A percentile compares a stretch with the other conserved stretches of the same genome.
Conservation (phyloP, 1,140 invertebrate genomes). For the Euura saliciscinereae region DNA sequence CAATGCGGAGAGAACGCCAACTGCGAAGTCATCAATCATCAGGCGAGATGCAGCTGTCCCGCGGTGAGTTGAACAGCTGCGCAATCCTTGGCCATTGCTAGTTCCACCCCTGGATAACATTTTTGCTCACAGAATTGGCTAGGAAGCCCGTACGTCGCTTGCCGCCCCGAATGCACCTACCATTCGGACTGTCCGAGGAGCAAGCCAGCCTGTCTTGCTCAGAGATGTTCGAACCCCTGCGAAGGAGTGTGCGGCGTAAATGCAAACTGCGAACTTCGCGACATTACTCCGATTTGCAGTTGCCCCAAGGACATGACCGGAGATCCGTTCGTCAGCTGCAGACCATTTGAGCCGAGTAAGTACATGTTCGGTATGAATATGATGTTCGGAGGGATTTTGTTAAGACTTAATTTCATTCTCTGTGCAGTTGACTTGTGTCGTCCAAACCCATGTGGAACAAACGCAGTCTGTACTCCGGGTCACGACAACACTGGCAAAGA, state of each 20-base stretch:
- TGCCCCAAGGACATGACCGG: conserved; percentile 88
- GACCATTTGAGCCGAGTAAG: conserved; percentile 78
- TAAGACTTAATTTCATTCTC: neutral
- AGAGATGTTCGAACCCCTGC: conserved; percentile 82
- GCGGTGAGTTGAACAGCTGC: conserved; percentile 59
- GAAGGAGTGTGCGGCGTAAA: conserved; percentile 80
- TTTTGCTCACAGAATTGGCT: conserved; percentile 67
- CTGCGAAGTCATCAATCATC: conserved; percentile 79
- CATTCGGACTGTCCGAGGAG: conserved; percentile 76
- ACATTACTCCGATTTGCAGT: conserved; percentile 80
- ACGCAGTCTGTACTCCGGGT: conserved; percentile 82
- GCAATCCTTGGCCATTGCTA: neutral
- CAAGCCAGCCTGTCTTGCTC: conserved; percentile 80
- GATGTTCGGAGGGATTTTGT: neutral
- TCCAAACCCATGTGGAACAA: conserved; percentile 83
- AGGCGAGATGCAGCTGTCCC: conserved; percentile 81
- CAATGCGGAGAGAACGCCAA: conserved; percentile 80
- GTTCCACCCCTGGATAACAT: neutral
- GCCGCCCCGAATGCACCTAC: conserved; percentile 75
- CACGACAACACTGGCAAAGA: conserved; percentile 81
- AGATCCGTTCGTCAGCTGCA: conserved; percentile 81
- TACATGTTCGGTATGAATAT: conserved; percentile 23
- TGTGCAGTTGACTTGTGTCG: conserved; percentile 76
- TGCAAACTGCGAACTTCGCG: conserved; percentile 78
- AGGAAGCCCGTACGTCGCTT: conserved; percentile 75